Evolutionary conservation across 2,888 invertebrate genomes (phyloP).

Genomic region (Tachina lurida): DNA sequence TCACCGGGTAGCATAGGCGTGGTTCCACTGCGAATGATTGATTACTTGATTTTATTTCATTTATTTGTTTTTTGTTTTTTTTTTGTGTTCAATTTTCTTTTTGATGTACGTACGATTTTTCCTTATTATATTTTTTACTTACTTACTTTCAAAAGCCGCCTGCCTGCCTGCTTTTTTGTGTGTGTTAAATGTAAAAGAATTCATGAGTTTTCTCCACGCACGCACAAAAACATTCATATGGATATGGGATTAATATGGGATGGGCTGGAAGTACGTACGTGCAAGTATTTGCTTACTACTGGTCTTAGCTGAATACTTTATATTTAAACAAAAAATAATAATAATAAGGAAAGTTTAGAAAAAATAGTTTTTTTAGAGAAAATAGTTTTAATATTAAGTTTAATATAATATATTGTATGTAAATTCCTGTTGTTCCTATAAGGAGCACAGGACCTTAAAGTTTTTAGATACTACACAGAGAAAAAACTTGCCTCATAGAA

Average conservation of each 20-base stretch:
- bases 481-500: too few species aligned
- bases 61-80: conserved; percentile 54
- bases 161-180: conserved; percentile 27
- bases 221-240: background rate
- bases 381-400: too few species aligned
- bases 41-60: conserved; percentile 74
- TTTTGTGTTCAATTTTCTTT: conserved; percentile 34
- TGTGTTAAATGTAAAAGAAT: conserved; percentile 22
- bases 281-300: background rate
- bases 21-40: conserved; percentile 81
- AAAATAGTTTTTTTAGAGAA: background rate
- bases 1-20: conserved; percentile 81
- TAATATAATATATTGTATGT: too few species aligned
- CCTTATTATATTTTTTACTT: conserved; percentile 20
- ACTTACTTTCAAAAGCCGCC: conserved; percentile 62
- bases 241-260: background rate
- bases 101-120: conserved; percentile 54
- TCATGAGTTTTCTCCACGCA: conserved; percentile 1
- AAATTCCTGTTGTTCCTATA: too few species aligned
- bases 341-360: background rate
- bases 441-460: too few species aligned
- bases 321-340: background rate
- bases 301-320: conserved; percentile 48
- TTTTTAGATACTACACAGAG: too few species aligned
- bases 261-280: conserved; percentile 13